These are phyloP conservation scores for Pantherophis guttatus DNA, from an alignment of 2,113 vertebrate genomes.

Conservation along the genomic window DNA sequence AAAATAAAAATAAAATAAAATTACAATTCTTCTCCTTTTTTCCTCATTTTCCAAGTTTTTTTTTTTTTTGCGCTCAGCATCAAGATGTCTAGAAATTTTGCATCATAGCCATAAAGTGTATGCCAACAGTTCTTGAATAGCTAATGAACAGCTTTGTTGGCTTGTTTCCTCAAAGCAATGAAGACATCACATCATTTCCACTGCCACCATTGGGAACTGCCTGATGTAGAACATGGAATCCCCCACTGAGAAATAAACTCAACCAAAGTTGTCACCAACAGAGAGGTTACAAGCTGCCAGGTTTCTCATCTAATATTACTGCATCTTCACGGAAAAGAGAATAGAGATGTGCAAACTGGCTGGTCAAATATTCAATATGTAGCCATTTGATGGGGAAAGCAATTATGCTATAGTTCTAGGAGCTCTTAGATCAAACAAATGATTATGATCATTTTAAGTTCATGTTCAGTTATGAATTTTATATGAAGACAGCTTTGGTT, in stretches of 20 bases:
- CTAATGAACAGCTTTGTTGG: conserved; percentile 40
- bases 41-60: conserved; percentile 5
- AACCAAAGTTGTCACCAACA: conserved; percentile 48
- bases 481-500: not conserved
- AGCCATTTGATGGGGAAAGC: not conserved
- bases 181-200: conserved; percentile 58
- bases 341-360: not conserved
- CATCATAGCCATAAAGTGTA: not conserved
- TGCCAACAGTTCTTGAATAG: conserved; percentile 49
- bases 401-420: not conserved
- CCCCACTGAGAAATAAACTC: conserved; percentile 50
- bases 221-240: conserved; percentile 18
- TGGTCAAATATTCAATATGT: not conserved
- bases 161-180: conserved; percentile 52
- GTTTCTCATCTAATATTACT: conserved; percentile 38
- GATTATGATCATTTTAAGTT: not conserved
- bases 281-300: conserved; percentile 56
- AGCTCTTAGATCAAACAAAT: not conserved
- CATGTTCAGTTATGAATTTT: not conserved
- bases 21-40: not conserved
- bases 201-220: conserved; percentile 32
- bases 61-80: conserved; percentile 1
- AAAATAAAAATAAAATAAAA: no score
- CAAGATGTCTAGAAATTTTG: conserved; percentile 41
- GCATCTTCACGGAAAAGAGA: not conserved